Evolutionary conservation across 2,113 vertebrate species (phyloP).

Genomic region (Ariopsis seemanni): DNA sequence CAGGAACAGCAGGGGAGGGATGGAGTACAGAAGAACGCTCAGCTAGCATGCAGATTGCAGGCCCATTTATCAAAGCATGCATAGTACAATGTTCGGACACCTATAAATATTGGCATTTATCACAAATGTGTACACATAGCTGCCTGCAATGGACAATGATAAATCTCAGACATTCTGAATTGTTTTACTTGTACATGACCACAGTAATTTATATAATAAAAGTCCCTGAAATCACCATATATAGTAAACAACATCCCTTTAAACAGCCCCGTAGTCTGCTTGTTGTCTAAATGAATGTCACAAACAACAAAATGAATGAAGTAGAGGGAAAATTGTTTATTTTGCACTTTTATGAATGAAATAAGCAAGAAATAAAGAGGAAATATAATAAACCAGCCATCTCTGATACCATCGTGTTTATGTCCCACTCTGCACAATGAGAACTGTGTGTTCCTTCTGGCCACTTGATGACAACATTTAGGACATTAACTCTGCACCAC

Average conservation of each 20-base stretch:
- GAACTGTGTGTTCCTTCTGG: background rate
- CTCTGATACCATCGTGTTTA: background rate
- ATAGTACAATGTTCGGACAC: background rate
- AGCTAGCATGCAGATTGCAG: background rate
- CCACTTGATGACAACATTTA: background rate
- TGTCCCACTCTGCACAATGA: background rate
- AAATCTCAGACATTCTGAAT: background rate
- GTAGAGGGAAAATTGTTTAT: background rate
- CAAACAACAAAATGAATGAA: background rate
- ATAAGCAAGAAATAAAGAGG: background rate
- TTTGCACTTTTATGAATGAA: background rate
- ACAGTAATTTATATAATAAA: background rate
- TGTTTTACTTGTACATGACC: background rate
- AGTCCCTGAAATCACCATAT: background rate
- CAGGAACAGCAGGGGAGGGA: slow-evolving; percentile 10
- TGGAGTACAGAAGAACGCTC: background rate
- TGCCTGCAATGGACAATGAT: background rate
- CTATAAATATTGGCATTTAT: background rate
- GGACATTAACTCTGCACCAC: background rate
- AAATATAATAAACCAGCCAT: too few relatives aligned
- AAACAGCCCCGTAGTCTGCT: background rate
- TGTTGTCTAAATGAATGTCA: background rate
- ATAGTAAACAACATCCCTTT: background rate
- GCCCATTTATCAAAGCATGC: background rate
- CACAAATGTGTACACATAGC: background rate